phyloP scores from a whole-genome alignment of 1,140 invertebrate species.

The Prorops nasuta region DNA sequence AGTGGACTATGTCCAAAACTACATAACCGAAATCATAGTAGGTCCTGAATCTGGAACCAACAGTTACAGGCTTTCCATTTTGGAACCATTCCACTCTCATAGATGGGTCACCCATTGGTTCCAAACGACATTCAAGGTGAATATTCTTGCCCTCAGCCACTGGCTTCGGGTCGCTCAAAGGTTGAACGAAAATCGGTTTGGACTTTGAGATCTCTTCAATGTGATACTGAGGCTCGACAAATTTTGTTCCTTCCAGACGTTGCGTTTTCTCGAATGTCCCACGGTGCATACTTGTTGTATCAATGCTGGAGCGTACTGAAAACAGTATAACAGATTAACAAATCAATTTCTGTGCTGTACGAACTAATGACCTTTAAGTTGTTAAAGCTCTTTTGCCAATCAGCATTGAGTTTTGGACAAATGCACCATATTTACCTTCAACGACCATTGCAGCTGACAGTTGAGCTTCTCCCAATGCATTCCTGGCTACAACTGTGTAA shows the following conservation, averaged over 20 bases:
- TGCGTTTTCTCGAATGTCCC: conserved; percentile 84
- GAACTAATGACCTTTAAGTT: too few species aligned
- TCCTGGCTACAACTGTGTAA: conserved; percentile 87
- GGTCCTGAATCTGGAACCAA: conserved; percentile 89
- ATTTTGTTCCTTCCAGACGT: conserved; percentile 80
- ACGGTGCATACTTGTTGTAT: conserved; percentile 84
- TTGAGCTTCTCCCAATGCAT: conserved; percentile 81
- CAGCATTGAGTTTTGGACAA: neutral
- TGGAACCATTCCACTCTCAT: conserved; percentile 96
- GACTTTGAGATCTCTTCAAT: conserved; percentile 93
- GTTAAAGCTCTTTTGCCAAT: neutral
- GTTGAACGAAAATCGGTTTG: conserved; percentile 86
- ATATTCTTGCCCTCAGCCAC: conserved; percentile 88
- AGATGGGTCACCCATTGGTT: conserved; percentile 93
- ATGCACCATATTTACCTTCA: conserved; percentile 69
- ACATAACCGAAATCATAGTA: conserved; percentile 95
- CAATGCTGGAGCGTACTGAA: conserved; percentile 79
- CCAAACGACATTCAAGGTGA: conserved; percentile 84
- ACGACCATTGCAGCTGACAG: conserved; percentile 79
- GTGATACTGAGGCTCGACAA: conserved; percentile 82
- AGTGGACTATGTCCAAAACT: conserved; percentile 85
- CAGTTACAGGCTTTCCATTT: conserved; percentile 83
- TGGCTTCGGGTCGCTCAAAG: conserved; percentile 77
- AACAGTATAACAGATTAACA: conserved; percentile 34
- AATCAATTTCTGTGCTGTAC: too few species aligned